Evolutionary conservation across 2,888 invertebrate genomes (phyloP).

Genomic region (Tenthredo livida): DNA sequence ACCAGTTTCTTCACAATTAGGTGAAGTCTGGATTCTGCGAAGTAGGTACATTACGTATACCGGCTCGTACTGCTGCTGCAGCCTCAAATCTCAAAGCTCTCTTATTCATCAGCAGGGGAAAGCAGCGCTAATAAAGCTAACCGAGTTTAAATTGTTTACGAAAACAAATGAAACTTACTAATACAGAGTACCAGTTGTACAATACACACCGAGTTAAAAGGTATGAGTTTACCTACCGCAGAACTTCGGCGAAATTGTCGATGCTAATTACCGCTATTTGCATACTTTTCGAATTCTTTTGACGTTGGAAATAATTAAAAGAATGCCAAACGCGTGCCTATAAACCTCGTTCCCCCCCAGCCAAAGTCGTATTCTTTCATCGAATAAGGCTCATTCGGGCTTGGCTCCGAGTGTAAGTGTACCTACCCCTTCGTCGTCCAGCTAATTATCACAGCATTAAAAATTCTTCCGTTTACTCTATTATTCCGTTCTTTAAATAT

Average conservation of each 20-base stretch:
- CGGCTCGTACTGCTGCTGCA: background rate
- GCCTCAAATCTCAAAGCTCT: background rate
- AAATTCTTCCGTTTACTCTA: background rate
- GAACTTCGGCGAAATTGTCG: background rate
- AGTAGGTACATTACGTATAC: background rate
- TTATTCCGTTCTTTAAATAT: background rate
- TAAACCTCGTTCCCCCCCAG: constrained; percentile 64
- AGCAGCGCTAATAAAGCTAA: constrained; percentile 25
- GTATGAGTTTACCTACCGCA: background rate
- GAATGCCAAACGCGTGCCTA: constrained; percentile 54
- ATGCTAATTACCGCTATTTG: constrained; percentile 16
- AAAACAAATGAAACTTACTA: constrained; percentile 15
- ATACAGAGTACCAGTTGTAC: background rate
- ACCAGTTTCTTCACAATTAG: background rate
- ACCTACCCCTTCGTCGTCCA: background rate
- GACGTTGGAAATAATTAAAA: constrained; percentile 62
- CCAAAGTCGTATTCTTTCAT: constrained; percentile 55
- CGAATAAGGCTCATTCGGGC: constrained; percentile 55
- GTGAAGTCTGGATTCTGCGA: background rate
- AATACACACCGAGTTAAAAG: background rate
- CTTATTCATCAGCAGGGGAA: background rate
- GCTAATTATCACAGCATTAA: constrained; percentile 9
- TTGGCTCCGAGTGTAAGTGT: background rate
- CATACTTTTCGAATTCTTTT: constrained; percentile 75
- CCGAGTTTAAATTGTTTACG: constrained; percentile 12